Evolutionary conservation across 2,888 invertebrate species (phyloP).

Genomic region (Xestia xanthographa): DNA sequence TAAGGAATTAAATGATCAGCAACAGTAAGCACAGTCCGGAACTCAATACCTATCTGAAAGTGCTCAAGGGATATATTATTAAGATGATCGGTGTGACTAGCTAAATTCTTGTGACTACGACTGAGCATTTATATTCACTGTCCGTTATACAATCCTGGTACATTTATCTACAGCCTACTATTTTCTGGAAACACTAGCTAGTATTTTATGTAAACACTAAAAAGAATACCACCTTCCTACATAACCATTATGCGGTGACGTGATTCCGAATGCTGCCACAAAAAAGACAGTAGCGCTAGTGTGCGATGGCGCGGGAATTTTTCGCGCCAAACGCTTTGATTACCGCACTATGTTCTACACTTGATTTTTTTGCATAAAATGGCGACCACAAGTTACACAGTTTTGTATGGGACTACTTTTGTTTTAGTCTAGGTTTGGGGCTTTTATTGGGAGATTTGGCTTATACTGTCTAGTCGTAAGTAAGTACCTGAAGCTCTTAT

Average conservation of each 20-base stretch:
- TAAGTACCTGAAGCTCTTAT: background rate
- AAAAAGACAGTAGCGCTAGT: constrained; percentile 43
- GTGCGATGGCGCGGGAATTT: constrained; percentile 33
- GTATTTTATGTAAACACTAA: background rate
- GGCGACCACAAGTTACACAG: constrained; percentile 8
- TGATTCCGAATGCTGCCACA: constrained; percentile 27
- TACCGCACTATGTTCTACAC: constrained; percentile 51
- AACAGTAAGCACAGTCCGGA: too few species aligned
- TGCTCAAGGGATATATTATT: background rate
- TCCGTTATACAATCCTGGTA: background rate
- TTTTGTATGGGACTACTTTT: constrained; percentile 20
- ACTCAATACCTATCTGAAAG: background rate
- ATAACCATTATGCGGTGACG: constrained; percentile 17
- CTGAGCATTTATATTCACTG: background rate
- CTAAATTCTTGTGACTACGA: background rate
- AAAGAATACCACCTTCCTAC: constrained; percentile 7
- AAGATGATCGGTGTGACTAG: background rate
- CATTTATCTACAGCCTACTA: background rate
- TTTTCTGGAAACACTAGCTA: background rate
- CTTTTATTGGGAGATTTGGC: constrained; percentile 8
- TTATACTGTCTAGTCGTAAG: background rate
- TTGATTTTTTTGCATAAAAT: constrained; percentile 35
- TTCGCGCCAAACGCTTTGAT: constrained; percentile 55
- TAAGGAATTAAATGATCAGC: too few species aligned
- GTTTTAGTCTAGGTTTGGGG: constrained; percentile 8